Base-by-base conservation (phyloP, 2,888 invertebrate species). In the Agrochola lychnidis region DNA sequence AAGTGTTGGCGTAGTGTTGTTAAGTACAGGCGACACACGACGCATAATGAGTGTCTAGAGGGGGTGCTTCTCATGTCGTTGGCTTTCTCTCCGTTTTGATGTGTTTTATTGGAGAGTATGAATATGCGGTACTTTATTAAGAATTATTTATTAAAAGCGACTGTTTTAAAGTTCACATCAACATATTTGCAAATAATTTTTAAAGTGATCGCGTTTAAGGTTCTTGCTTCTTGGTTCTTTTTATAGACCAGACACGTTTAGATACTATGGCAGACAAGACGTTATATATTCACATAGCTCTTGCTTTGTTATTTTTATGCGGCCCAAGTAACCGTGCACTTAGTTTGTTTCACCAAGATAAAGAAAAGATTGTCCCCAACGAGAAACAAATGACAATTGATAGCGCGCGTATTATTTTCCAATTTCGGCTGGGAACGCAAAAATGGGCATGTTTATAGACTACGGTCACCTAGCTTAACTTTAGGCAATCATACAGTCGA, bases 401-500 rank as follows among this genome's bases (percentile, higher is more conserved):
- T 85, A 68, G 72, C 42, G 51, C 61, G 59, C 40, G 74, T 78
- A 80, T 81, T 85, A 80, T 83, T 75, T 87, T 78, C 63, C 74
- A 82, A 82, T 86, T 82, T 76, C 22, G 75, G 73, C 70, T 69
- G 45, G 78, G 45, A 78, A 72, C 73, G 76, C 82, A 82, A 82
- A 86, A 86, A 85, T 80, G 62, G 76, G 86, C 87, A 88, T 90
- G 89, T 90, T 88, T 87, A 85, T 85, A 72, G 81, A 86, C 81
- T 83, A 80, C 81, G 87, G 89, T 87, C 88, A 90, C 89, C 90
- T 89, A 90, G 91, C 92, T 92, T 93, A 93, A 94, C 92, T 93
- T 94, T 90, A 88, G 93, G 92, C 93, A 95, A 94, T 95, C 94
- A 94, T 93, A 93, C 93, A 92, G 90, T 92, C 91, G 93, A 92